Evolutionary conservation across 2,113 vertebrate genomes (phyloP).

Genomic region (Glaucomys volans): DNA sequence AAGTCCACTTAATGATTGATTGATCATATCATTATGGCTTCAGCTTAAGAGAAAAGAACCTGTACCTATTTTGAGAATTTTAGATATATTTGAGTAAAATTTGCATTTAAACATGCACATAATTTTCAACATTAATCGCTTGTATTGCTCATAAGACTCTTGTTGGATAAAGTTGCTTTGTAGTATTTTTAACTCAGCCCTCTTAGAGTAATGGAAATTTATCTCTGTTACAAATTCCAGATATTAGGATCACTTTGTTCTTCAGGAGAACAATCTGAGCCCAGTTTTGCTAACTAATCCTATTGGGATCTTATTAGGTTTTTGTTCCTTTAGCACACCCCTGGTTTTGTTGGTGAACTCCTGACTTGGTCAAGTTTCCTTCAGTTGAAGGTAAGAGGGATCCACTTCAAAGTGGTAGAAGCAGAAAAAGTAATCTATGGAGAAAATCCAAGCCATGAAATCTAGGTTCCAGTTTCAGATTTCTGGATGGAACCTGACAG

Average conservation of each 20-base stretch:
- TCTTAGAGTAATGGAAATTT: not conserved
- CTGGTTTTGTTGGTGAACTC: not conserved
- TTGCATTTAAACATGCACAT: not conserved
- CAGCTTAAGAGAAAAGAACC: not conserved
- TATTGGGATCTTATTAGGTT: not conserved
- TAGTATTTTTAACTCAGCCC: not conserved
- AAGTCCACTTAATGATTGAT: not conserved
- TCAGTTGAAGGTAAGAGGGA: not conserved
- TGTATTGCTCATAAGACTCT: not conserved
- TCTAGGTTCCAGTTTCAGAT: not conserved
- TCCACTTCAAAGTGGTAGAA: not conserved
- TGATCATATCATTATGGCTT: not conserved
- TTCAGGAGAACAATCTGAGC: not conserved
- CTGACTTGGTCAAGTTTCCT: not conserved
- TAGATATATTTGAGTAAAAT: not conserved
- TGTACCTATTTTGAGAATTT: constrained; percentile 30
- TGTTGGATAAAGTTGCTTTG: not conserved
- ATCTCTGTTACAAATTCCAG: not conserved
- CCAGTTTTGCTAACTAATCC: not conserved
- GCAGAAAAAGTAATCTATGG: not conserved
- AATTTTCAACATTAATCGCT: constrained; percentile 18
- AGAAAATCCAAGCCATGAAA: not conserved
- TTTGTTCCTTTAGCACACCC: not conserved
- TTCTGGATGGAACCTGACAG: not conserved
- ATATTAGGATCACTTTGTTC: not conserved